phyloP scores from a whole-genome alignment of 2,888 invertebrate species.

The Chaetogeoica ovagalla region DNA sequence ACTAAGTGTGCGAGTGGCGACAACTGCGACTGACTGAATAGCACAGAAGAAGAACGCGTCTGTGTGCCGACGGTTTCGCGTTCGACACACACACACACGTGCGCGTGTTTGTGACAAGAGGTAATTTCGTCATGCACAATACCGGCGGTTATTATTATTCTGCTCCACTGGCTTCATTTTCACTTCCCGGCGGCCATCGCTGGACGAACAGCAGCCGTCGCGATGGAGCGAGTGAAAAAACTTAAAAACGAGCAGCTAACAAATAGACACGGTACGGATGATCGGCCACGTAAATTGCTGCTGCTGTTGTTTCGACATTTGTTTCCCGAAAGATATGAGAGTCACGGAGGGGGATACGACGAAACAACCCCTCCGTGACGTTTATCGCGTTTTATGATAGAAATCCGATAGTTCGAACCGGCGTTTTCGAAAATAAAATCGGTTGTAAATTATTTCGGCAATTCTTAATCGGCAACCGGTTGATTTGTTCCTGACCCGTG shows the following conservation, averaged over 20 bases:
- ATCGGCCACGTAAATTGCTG: not conserved
- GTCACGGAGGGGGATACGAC: too few species aligned
- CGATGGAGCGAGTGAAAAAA: too few species aligned
- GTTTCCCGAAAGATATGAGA: too few species aligned
- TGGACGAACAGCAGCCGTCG: not conserved
- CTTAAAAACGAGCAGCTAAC: not conserved
- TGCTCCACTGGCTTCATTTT: not conserved
- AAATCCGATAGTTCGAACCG: too few species aligned
- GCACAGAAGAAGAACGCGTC: not conserved
- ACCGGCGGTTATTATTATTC: not conserved
- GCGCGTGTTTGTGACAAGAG: constrained; percentile 23
- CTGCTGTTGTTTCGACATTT: too few species aligned
- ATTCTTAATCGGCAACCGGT: too few species aligned
- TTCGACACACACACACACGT: not conserved
- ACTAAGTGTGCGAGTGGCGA: not conserved
- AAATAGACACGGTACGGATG: not conserved
- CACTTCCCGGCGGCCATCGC: not conserved
- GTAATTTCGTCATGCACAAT: constrained; percentile 21
- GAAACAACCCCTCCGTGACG: too few species aligned
- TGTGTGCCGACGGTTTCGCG: not conserved
- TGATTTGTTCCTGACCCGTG: too few species aligned
- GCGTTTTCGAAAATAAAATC: too few species aligned
- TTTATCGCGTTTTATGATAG: too few species aligned
- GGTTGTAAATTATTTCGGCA: too few species aligned
- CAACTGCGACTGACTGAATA: not conserved